Conservation (phyloP, 1,140 invertebrate genomes). For the Potamilus streckersoni region DNA sequence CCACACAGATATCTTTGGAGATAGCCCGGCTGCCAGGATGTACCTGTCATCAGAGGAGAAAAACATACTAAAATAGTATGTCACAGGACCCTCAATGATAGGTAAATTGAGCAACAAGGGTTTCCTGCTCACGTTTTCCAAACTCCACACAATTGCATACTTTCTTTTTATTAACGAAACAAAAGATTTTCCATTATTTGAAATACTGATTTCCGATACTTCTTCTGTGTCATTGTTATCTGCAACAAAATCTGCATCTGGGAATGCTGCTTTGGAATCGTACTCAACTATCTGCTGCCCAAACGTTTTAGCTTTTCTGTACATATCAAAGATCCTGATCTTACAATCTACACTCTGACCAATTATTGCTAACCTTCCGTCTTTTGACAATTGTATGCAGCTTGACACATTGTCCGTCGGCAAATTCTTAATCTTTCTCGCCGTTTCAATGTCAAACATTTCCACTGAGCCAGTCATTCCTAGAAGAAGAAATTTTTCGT, state of each 20-base stretch:
- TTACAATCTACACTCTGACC: conserved; percentile 14
- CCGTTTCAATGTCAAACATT: conserved; percentile 13
- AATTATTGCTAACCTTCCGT: conserved; percentile 20
- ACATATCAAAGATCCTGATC: conserved; percentile 26
- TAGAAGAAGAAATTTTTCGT: conserved; percentile 28
- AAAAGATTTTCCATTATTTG: conserved; percentile 20
- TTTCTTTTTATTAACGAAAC: conserved; percentile 27
- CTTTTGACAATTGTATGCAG: conserved; percentile 11
- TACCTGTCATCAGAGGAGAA: conserved; percentile 23
- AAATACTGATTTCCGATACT: conserved; percentile 17
- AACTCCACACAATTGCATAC: conserved; percentile 29
- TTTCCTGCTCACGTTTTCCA: conserved; percentile 27
- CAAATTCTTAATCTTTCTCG: conserved; percentile 19
- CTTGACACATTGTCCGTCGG: conserved; percentile 5
- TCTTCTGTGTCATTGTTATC: conserved; percentile 28
- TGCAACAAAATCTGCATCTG: conserved; percentile 11
- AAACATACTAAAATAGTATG: conserved; percentile 20
- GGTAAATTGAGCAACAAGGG: conserved; percentile 19
- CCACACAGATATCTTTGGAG: conserved; percentile 30
- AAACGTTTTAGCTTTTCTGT: conserved; percentile 15
- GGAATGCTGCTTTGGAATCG: conserved; percentile 14
- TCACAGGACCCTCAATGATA: conserved; percentile 7
- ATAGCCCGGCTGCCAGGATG: conserved; percentile 23
- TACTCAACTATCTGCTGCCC: conserved; percentile 18
- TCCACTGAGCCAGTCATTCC: conserved; percentile 13